Conservation (phyloP, 2,113 vertebrate genomes). For the western clawed frog (Xenopus tropicalis) region DNA sequence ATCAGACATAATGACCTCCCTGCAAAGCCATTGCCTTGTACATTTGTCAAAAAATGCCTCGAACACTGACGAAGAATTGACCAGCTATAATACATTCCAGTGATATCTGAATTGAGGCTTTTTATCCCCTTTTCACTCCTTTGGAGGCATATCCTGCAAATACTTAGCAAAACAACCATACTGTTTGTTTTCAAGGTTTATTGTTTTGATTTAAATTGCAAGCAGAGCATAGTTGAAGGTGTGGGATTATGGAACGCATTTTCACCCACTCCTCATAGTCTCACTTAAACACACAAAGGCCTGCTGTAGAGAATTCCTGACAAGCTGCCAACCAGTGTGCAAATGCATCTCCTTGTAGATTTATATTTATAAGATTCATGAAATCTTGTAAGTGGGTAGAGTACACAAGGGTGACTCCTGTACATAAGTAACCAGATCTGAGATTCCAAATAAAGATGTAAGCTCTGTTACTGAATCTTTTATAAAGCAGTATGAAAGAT, state of each 20-base stretch:
- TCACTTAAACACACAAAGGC: constrained; percentile 27
- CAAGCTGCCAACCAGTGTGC: constrained; percentile 8
- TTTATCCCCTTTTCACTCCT: neutral
- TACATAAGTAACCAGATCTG: neutral
- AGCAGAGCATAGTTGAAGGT: constrained; percentile 63
- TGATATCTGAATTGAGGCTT: neutral
- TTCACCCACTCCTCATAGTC: constrained; percentile 46
- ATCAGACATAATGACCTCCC: no score
- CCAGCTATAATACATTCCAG: neutral
- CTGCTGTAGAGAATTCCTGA: constrained; percentile 11
- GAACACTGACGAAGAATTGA: no score
- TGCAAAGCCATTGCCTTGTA: no score
- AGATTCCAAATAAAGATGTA: constrained; percentile 6
- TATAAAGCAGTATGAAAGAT: neutral
- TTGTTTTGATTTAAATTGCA: constrained; percentile 50
- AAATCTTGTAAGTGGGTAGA: neutral
- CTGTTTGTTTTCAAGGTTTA: constrained; percentile 56
- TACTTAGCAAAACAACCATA: constrained; percentile 59
- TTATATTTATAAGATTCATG: neutral
- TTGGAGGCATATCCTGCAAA: constrained; percentile 67
- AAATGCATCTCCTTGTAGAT: constrained; percentile 2
- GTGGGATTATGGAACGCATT: constrained; percentile 56
- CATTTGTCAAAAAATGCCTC: no score
- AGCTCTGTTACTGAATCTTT: neutral
- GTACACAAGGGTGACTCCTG: neutral